phyloP scores from a whole-genome alignment of 2,113 vertebrate species.

The Hypomesus transpacificus region DNA sequence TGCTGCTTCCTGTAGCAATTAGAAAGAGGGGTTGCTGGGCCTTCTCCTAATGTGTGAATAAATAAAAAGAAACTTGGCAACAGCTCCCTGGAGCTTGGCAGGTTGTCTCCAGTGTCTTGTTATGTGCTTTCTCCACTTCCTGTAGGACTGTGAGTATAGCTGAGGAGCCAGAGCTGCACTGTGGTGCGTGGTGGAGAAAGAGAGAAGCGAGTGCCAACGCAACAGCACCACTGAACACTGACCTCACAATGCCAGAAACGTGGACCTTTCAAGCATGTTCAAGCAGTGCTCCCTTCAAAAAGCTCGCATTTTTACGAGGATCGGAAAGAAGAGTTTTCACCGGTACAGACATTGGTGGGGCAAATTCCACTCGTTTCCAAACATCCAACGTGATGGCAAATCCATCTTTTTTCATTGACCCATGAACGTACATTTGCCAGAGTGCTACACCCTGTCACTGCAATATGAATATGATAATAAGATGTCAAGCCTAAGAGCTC shows the following conservation, averaged over 20 bases:
- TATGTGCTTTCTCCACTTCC: constrained; percentile 57
- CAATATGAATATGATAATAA: constrained; percentile 39
- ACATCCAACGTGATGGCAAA: not conserved
- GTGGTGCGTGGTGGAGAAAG: constrained; percentile 1
- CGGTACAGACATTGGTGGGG: not conserved
- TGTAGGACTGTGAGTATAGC: constrained; percentile 27
- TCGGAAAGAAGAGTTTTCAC: not conserved
- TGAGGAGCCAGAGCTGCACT: not conserved
- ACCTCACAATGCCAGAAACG: not conserved
- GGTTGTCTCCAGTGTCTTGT: constrained; percentile 62
- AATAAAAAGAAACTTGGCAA: constrained; percentile 59
- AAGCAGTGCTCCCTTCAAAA: not conserved
- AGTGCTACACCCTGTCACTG: not conserved
- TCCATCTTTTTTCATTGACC: constrained; percentile 5
- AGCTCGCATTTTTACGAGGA: not conserved
- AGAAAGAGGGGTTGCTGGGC: constrained; percentile 33
- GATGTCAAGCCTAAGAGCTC: constrained; percentile 26
- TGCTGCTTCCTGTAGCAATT: constrained; percentile 47
- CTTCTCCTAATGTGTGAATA: constrained; percentile 41
- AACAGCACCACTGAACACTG: constrained; percentile 10
- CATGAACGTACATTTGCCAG: not conserved
- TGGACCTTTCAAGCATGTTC: not conserved
- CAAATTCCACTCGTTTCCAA: not conserved
- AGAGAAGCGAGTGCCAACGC: constrained; percentile 16
- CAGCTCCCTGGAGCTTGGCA: constrained; percentile 49